Conservation (phyloP, 2,797 vertebrate species). For the Gymnoscopelus microlampas region DNA sequence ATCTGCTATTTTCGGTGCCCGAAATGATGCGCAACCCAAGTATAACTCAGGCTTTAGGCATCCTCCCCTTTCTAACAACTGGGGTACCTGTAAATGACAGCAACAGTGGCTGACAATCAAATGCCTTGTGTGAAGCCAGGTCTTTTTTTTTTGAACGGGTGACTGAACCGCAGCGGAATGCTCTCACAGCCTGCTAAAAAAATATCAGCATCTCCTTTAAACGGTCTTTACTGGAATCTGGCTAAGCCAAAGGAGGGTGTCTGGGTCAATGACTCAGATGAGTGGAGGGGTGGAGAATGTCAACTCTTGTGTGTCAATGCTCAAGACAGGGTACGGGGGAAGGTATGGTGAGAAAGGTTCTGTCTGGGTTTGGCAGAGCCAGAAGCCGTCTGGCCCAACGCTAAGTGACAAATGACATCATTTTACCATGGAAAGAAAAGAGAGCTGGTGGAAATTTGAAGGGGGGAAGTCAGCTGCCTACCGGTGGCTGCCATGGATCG, state of each 20-base stretch:
- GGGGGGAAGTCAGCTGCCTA: slow-evolving; percentile 67
- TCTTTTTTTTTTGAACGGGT: slow-evolving; percentile 24
- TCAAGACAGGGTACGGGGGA: neutral
- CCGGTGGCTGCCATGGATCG: slow-evolving; percentile 76
- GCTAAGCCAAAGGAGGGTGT: slow-evolving; percentile 46
- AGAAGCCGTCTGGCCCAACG: slow-evolving; percentile 37
- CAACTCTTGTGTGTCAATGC: slow-evolving; percentile 25
- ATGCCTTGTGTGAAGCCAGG: slow-evolving; percentile 33
- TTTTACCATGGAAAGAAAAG: slow-evolving; percentile 82
- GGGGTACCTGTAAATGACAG: slow-evolving; percentile 24
- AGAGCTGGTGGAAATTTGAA: slow-evolving; percentile 74
- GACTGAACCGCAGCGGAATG: slow-evolving; percentile 67
- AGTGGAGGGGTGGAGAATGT: slow-evolving; percentile 32
- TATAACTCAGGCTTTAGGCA: too few species aligned
- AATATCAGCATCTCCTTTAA: slow-evolving; percentile 62
- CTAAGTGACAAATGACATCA: slow-evolving; percentile 82
- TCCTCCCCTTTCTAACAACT: neutral
- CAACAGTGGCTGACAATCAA: slow-evolving; percentile 23
- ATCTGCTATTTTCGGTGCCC: too few species aligned
- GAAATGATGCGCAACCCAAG: too few species aligned
- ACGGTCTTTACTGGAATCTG: slow-evolving; percentile 51
- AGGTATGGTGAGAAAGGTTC: slow-evolving; percentile 22
- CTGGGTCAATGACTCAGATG: slow-evolving; percentile 56
- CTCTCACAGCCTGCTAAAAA: slow-evolving; percentile 46
- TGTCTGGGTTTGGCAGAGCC: slow-evolving; percentile 48